Evolutionary conservation across 1,140 invertebrate species (phyloP).

Genomic region (Rhizoglyphus robini): DNA sequence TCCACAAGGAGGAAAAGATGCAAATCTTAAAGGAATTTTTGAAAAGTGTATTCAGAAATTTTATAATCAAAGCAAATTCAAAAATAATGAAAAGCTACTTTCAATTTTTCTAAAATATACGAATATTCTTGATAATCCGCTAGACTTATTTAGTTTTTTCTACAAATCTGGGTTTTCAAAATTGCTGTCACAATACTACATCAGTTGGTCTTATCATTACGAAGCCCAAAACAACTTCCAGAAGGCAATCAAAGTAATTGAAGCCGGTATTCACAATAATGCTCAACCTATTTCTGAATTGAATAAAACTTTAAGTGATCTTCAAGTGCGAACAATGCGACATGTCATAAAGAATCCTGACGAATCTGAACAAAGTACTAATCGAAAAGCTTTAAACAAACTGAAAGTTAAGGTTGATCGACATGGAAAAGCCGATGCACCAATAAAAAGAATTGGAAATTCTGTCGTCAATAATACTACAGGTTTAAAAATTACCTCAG

Average conservation of each 20-base stretch:
- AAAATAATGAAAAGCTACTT: conserved; percentile 5
- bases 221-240: conserved; percentile 14
- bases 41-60: conserved; percentile 15
- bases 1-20: conserved; percentile 13
- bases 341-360: conserved; percentile 28
- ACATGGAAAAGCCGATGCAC: conserved; percentile 6
- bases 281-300: background rate
- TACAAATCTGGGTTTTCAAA: background rate
- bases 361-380: conserved; percentile 34
- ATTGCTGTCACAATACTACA: conserved; percentile 9
- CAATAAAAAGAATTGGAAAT: background rate
- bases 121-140: background rate
- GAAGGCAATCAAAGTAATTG: background rate
- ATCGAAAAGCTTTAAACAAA: conserved; percentile 29
- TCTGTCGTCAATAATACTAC: background rate
- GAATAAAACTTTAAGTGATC: background rate
- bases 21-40: background rate
- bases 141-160: conserved; percentile 16
- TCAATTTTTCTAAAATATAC: conserved; percentile 16
- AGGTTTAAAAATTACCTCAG: background rate
- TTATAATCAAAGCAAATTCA: conserved; percentile 6
- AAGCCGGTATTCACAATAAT: background rate
- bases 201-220: conserved; percentile 5
- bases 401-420: conserved; percentile 4
- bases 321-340: conserved; percentile 12